phyloP scores from a whole-genome alignment of 2,888 invertebrate species.

The Platerodrilus igneus region DNA sequence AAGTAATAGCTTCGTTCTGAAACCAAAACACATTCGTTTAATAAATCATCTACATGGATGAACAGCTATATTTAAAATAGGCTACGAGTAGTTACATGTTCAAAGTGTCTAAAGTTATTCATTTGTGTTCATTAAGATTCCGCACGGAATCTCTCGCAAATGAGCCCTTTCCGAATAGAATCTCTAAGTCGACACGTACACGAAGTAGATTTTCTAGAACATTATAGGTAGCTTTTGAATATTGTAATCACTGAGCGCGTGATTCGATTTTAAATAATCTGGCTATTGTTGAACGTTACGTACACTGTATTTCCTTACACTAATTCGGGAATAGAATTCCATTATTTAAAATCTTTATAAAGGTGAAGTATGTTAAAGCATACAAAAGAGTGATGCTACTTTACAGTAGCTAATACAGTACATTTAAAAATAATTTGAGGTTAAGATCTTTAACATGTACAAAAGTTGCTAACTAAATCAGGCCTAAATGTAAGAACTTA shows the following conservation, averaged over 20 bases:
- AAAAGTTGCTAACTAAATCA: no score
- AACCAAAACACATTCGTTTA: constrained; percentile 32
- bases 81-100: not conserved
- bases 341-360: no score
- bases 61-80: constrained; percentile 1
- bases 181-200: constrained; percentile 28
- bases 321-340: no score
- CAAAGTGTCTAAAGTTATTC: constrained; percentile 9
- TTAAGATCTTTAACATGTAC: no score
- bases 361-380: no score
- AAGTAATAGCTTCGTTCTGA: constrained; percentile 46
- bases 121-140: constrained; percentile 28
- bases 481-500: no score
- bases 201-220: constrained; percentile 28
- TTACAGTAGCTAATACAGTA: no score
- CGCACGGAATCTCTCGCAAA: constrained; percentile 21
- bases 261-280: constrained; percentile 14
- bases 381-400: no score
- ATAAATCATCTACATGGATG: constrained; percentile 1
- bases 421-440: no score
- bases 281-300: no score
- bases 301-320: no score
- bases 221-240: constrained; percentile 21
- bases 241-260: constrained; percentile 18
- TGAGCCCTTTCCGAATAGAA: constrained; percentile 27